Conservation (phyloP, 2,113 vertebrate species). For the Ammospiza caudacuta region DNA sequence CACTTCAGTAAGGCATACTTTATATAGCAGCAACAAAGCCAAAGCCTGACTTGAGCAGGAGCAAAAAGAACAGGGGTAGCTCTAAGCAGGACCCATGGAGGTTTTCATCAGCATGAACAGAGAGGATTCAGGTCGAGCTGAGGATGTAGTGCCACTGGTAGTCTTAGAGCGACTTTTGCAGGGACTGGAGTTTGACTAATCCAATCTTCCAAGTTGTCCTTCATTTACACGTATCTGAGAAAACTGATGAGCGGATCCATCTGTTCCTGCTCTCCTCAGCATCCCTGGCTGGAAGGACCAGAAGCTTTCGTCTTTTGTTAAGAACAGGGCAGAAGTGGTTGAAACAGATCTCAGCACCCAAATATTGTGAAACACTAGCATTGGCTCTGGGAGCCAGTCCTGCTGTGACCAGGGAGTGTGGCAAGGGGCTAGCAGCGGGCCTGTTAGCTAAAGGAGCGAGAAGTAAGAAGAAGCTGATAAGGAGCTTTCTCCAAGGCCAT, state of each 20-base stretch:
- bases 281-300: background rate
- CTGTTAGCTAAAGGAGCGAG: no score
- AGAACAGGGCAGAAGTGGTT: background rate
- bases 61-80: background rate
- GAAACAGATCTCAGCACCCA: fast-evolving
- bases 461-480: no score
- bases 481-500: no score
- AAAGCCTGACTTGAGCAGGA: background rate
- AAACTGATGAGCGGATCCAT: background rate
- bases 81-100: background rate
- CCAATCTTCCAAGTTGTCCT: background rate
- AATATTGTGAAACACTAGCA: background rate
- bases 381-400: background rate
- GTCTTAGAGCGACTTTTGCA: background rate
- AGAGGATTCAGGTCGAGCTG: background rate
- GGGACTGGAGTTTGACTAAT: background rate
- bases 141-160: background rate
- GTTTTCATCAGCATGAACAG: background rate
- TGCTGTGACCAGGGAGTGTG: no score
- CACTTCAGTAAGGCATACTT: background rate
- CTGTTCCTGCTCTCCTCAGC: background rate
- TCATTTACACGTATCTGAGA: background rate
- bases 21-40: background rate
- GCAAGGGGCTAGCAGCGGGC: no score
- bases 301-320: background rate